Conservation (phyloP, 2,797 vertebrate genomes). For the Discoglossus pictus region DNA sequence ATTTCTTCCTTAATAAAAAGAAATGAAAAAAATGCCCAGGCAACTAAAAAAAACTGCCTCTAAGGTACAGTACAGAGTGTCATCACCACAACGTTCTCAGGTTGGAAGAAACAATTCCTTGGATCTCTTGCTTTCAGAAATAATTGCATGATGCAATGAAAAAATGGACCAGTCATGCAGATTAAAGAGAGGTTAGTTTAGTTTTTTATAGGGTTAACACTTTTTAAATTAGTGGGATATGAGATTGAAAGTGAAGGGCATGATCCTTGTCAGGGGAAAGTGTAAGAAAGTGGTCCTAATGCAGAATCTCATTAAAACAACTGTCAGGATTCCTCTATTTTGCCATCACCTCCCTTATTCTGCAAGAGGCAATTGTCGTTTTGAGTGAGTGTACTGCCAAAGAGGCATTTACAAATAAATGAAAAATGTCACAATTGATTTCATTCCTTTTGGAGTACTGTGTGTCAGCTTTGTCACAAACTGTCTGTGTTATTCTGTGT, state of each 20-base stretch:
- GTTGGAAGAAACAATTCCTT: conserved; percentile 52
- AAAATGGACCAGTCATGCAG: conserved; percentile 65
- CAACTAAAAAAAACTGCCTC: no score
- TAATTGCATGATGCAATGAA: conserved; percentile 39
- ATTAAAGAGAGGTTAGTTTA: conserved; percentile 72
- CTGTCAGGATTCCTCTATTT: conserved; percentile 92
- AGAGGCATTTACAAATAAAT: conserved; percentile 99
- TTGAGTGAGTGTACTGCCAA: conserved; percentile 89
- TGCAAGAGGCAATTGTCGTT: conserved; percentile 88
- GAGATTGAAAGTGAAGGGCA: conserved; percentile 87
- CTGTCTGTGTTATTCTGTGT: conserved; percentile 86
- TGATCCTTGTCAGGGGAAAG: conserved; percentile 73
- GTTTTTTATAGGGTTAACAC: conserved; percentile 78
- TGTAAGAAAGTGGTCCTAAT: conserved; percentile 84
- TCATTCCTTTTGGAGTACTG: conserved; percentile 76
- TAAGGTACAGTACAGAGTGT: no score
- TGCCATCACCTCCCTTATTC: conserved; percentile 82
- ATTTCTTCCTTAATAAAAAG: no score
- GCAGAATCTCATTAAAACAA: conserved; percentile 94
- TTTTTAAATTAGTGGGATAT: conserved; percentile 77
- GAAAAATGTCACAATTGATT: conserved; percentile 99
- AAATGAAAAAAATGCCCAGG: no score
- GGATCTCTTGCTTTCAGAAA: conserved; percentile 17
- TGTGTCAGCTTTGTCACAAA: conserved; percentile 93
- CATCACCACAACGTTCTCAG: no score